Base-by-base conservation (phyloP, 2,797 vertebrate species). In the Sebastes diploproa region DNA sequence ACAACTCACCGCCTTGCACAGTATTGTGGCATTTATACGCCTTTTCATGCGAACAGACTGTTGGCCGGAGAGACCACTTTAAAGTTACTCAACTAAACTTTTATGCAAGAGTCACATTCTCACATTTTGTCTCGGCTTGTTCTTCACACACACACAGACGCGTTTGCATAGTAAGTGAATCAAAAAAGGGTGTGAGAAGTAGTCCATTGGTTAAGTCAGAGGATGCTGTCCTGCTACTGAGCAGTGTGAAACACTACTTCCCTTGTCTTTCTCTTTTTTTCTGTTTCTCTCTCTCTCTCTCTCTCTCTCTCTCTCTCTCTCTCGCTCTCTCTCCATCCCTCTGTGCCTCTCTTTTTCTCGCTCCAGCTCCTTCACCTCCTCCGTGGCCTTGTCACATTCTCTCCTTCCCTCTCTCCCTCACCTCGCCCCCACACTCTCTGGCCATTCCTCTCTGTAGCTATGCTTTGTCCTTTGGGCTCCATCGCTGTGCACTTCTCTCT, bases 351-450 rank as follows among this genome's bases (percentile, higher is more conserved):
- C 82, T 52, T 59, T 71, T 63, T 36, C 80, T 81, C 60, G 13
- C 73, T 85, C 79, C 72, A 82, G 75, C 82, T 85, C 75, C 79
- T 77, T 91, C 82, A 88, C 88, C 89, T 93, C 88, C 87, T 92
- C 68, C 52, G 2, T 87, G 84, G 87, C 84, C 81, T 82, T 90
- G 89, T 89, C 87, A 89, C 83, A 84, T 82, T 83, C 75, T 84
- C 84, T 88, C 82, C 65, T 83, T 87, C 68, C 74, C 80, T 81
- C 74, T 76, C 76, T 86, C 72, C 66, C 80, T 90, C 89, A 86
- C 81, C 83, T 91, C 87, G 71, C 89, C 85, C 89, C 86, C 85
- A 91, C 89, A 89, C 81, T 90, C 67, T 73, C 78, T 85, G 63
- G 68, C 80, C 75, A 6, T 72, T 87, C 61, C 80, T 88, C 82